Evolutionary conservation across 2,797 vertebrate genomes (phyloP), one percentile per base, ranked within the genome.

Genomic region (Lemur catta): DNA sequence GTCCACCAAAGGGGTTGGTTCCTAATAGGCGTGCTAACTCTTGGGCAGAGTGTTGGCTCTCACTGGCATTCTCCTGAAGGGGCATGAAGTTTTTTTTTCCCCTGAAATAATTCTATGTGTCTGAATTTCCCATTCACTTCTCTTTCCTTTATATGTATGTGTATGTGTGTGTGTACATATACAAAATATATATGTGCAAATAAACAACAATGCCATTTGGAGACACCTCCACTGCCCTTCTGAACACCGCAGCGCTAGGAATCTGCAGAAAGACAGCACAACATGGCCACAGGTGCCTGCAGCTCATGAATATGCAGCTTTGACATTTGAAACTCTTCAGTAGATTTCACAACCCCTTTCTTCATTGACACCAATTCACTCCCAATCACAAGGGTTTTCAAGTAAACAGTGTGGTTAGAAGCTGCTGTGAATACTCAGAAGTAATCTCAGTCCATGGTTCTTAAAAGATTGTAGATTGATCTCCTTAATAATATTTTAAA

Each of bases 261-360:
- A 84, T 85, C 86, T 48, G 48, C 81, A 90, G 94, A 75, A 76
- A 72, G 57, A 74, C 71, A 81, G 89, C 15, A 18, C 65, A 89
- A 85, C 17, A 30, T 0, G 91, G 48, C 91, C 93, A 97, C 87
- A 93, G 57, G 93, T 97, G 93, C 85, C 76, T 28, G 41, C 14
- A 59, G 79, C 89, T 84, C 94, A 97, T 95, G 84, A 96, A 94
- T 96, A 97, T 96, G 94, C 96, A 81, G 80, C 82, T 89, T 30
- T 95, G 97, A 97, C 95, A 98, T 96, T 57, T 89, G 89, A 94
- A 92, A 95, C 18, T 95, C 95, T 93, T 97, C 63, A 30, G 90
- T 95, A 84, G 48, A 82, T 86, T 67, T 82, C 84, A 80, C 50
- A 96, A 85, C 75, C 43, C 72, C 93, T 95, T 96, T 94, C 93